Percentiles rank a stretch among this genome's conserved stretches.
Evolutionary conservation across 2,797 vertebrate genomes (phyloP).

Genomic region (Melanotaenia maccullochi): DNA sequence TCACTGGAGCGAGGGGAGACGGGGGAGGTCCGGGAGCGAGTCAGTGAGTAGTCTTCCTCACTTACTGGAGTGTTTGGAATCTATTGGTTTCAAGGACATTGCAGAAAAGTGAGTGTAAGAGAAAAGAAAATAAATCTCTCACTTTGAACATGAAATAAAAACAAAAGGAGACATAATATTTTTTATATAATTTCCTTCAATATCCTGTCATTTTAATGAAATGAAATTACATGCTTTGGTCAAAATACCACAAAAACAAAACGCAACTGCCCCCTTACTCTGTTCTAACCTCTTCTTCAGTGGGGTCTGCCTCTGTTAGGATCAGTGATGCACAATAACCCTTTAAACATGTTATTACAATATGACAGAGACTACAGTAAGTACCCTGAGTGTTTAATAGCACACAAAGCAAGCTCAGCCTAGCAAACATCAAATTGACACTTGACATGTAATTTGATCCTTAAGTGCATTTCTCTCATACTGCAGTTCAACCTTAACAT

Average conservation of each 20-base stretch:
- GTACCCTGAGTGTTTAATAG: not conserved
- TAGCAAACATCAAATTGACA: not conserved
- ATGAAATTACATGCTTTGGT: not conserved
- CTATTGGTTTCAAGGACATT: slow-evolving; percentile 64
- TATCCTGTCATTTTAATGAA: not conserved
- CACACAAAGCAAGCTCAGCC: not conserved
- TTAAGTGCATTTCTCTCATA: not conserved
- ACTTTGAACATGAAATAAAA: not conserved
- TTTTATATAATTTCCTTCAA: not conserved
- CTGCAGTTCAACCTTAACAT: not conserved
- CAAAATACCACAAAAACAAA: not conserved
- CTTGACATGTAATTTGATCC: not conserved
- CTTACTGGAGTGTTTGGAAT: slow-evolving; percentile 86
- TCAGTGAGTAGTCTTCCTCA: slow-evolving; percentile 87
- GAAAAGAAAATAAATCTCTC: not conserved
- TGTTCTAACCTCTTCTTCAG: no score
- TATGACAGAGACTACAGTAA: not conserved
- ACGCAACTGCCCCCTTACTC: not conserved
- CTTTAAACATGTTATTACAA: not conserved
- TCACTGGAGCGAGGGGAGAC: slow-evolving; percentile 82
- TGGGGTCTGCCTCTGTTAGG: no score
- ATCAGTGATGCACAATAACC: not conserved
- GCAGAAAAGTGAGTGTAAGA: not conserved
- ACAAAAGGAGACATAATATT: not conserved
- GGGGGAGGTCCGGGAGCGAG: slow-evolving; percentile 79